phyloP scores from a whole-genome alignment of 2,113 vertebrate species.

The Indri indri region DNA sequence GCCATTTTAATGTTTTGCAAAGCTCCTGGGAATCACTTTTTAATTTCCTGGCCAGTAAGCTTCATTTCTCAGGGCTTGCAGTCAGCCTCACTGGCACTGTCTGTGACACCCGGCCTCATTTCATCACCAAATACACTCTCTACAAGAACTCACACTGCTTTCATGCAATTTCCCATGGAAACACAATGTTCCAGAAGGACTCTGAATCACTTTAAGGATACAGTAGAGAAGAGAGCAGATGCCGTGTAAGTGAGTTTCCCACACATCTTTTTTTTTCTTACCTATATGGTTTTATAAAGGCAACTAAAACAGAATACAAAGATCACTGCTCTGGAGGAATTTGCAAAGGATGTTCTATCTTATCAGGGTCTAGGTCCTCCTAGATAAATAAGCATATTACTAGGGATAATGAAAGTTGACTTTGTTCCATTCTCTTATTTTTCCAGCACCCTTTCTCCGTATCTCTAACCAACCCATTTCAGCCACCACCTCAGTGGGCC shows the following conservation, averaged over 20 bases:
- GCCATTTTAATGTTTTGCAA: neutral
- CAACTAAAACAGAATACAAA: constrained; percentile 15
- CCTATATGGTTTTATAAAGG: constrained; percentile 20
- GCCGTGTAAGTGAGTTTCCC: neutral
- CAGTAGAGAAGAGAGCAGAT: constrained; percentile 42
- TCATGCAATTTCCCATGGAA: constrained; percentile 44
- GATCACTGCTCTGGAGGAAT: neutral
- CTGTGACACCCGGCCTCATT: neutral
- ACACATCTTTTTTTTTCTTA: neutral
- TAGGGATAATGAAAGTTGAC: neutral
- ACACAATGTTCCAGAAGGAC: constrained; percentile 62
- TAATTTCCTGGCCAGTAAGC: constrained; percentile 47
- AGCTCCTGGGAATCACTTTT: constrained; percentile 25
- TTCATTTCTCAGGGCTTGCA: neutral
- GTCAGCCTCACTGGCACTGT: neutral
- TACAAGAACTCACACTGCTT: constrained; percentile 51
- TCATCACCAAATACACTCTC: constrained; percentile 28
- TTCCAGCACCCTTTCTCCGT: neutral
- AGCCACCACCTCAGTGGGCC: neutral
- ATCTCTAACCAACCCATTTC: neutral
- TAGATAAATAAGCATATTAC: neutral
- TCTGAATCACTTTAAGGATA: constrained; percentile 51
- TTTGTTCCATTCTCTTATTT: neutral
- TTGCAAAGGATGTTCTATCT: neutral
- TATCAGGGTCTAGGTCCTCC: neutral